A percentile compares a stretch with the other conserved stretches of the same genome.
These are phyloP conservation scores for Otolemur garnettii DNA, from an alignment of 2,113 vertebrate species.

Conservation along the genomic window DNA sequence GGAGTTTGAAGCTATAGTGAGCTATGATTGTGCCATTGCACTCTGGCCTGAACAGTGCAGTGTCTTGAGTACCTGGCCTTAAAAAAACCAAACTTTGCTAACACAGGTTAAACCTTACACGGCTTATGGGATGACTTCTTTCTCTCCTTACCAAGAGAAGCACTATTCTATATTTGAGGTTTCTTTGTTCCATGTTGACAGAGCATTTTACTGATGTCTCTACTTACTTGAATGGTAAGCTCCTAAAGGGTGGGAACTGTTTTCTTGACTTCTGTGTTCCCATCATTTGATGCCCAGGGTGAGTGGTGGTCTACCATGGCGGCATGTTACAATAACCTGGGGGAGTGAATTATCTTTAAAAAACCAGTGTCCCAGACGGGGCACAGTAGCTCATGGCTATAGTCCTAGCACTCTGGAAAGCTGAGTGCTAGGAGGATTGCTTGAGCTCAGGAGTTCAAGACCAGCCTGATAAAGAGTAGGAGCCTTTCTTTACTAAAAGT, in stretches of 20 bases:
- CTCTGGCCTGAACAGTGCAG: neutral
- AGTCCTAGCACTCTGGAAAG: too few species aligned
- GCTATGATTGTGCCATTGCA: neutral
- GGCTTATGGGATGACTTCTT: neutral
- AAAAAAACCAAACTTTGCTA: slow-evolving; percentile 27
- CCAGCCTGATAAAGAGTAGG: too few species aligned
- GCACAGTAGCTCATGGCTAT: neutral
- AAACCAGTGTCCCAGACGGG: neutral
- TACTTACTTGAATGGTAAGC: neutral
- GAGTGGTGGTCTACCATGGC: neutral
- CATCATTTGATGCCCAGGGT: neutral
- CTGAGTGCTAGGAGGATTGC: too few species aligned
- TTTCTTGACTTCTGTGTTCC: neutral
- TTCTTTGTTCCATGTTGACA: neutral
- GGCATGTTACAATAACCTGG: slow-evolving; percentile 4
- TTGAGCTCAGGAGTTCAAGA: too few species aligned
- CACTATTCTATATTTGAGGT: neutral
- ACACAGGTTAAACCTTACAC: neutral
- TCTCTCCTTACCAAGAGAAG: neutral
- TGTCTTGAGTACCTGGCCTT: neutral
- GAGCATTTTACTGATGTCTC: slow-evolving; percentile 26
- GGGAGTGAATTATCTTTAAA: slow-evolving; percentile 36
- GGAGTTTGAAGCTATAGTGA: neutral
- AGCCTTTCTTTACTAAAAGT: too few species aligned
- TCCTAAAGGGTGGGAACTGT: neutral